Conservation (phyloP, 1,140 invertebrate species). For the Laupala kohalensis region DNA sequence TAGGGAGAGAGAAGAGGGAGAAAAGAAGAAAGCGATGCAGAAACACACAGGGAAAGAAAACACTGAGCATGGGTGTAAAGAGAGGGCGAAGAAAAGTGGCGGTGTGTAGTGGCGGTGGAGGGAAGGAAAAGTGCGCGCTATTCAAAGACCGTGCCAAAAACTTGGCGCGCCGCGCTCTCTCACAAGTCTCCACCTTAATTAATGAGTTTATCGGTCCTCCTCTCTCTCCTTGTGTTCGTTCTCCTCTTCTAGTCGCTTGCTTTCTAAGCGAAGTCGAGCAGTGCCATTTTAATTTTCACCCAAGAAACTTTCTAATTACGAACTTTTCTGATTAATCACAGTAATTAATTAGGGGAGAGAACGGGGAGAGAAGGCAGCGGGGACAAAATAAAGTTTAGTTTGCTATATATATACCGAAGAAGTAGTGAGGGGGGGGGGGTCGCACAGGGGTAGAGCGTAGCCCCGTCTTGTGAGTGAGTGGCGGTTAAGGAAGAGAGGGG, state of each 20-base stretch:
- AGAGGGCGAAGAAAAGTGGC: not conserved
- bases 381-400: conserved; percentile 9
- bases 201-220: conserved; percentile 35
- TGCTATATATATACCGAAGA: not conserved
- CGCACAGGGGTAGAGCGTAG: not conserved
- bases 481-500: not conserved
- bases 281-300: conserved; percentile 35
- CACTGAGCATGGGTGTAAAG: no score
- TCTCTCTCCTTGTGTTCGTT: not conserved
- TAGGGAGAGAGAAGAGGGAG: not conserved
- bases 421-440: not conserved
- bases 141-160: conserved; percentile 12
- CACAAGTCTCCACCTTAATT: conserved; percentile 29
- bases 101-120: not conserved
- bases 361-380: not conserved
- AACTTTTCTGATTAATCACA: conserved; percentile 42
- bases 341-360: conserved; percentile 35
- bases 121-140: not conserved
- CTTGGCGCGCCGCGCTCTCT: not conserved
- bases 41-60: no score
- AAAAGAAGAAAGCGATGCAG: no score
- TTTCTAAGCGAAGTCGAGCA: conserved; percentile 15
- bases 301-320: conserved; percentile 39
- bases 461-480: not conserved
- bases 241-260: not conserved